Evolutionary conservation across 2,797 vertebrate species (phyloP).

Genomic region (Pyrocephalus nanus): DNA sequence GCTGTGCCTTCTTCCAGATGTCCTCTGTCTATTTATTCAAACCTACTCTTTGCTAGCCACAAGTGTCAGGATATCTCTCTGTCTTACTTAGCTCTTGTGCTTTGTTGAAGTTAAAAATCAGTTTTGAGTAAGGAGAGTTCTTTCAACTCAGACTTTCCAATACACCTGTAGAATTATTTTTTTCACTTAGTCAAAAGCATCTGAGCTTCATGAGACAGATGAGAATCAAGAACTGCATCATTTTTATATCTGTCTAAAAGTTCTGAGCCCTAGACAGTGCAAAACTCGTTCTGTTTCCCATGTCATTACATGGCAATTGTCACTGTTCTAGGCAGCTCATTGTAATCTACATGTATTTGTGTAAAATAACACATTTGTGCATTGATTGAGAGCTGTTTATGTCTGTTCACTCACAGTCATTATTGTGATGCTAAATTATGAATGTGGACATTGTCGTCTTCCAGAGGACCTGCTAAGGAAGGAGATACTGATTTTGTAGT

Average conservation of each 20-base stretch:
- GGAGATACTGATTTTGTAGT: constrained; percentile 22
- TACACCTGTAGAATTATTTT: neutral
- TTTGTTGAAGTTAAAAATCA: neutral
- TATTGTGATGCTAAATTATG: neutral
- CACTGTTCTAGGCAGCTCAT: neutral
- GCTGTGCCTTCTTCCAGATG: neutral
- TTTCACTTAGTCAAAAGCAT: neutral
- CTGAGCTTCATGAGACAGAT: neutral
- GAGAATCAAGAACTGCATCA: neutral
- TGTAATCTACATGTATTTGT: neutral
- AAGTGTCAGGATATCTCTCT: neutral
- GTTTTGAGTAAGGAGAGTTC: constrained; percentile 13
- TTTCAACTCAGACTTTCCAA: constrained; percentile 44
- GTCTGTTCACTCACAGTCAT: neutral
- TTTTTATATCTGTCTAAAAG: neutral
- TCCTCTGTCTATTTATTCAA: neutral
- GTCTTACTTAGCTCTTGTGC: neutral
- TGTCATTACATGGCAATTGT: neutral
- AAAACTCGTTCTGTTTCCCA: neutral
- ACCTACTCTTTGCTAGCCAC: neutral
- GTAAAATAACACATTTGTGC: neutral
- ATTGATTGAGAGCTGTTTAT: neutral
- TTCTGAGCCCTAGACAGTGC: neutral
- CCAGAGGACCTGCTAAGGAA: neutral
- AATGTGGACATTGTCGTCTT: neutral